Conservation (phyloP, 2,113 vertebrate genomes). For the Gopherus evgoodei region DNA sequence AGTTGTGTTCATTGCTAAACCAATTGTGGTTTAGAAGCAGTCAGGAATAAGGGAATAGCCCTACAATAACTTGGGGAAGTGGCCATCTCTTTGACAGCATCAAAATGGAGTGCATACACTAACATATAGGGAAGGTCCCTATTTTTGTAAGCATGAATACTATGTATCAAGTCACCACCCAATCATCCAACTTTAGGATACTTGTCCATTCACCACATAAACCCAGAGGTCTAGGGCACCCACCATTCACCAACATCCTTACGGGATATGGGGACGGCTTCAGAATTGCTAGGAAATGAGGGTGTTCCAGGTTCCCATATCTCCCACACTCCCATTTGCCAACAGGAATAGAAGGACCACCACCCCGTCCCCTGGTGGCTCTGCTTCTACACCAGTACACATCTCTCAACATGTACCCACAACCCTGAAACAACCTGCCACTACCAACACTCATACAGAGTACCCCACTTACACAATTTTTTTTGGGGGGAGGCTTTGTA, state of each 20-base stretch:
- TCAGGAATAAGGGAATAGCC: background rate
- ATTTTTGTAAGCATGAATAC: fast-evolving
- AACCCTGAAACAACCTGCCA: background rate
- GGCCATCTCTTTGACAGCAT: background rate
- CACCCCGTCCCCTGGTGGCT: background rate
- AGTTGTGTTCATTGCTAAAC: background rate
- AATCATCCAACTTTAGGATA: background rate
- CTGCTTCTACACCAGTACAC: background rate
- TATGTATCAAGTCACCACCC: fast-evolving
- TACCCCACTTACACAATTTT: background rate
- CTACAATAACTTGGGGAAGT: background rate
- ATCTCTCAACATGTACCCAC: background rate
- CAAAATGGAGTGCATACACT: background rate
- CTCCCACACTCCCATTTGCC: background rate
- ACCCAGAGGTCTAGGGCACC: background rate
- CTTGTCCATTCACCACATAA: background rate
- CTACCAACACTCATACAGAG: background rate
- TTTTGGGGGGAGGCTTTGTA: background rate
- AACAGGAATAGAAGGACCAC: background rate
- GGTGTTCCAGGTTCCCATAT: background rate
- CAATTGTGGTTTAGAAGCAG: background rate
- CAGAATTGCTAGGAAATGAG: too few relatives aligned
- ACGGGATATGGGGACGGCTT: background rate
- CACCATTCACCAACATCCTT: fast-evolving
- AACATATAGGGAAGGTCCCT: background rate